Percentiles rank a stretch among this genome's conserved stretches.
phyloP scores from a whole-genome alignment of 2,888 invertebrate genomes.

The Oxyscelio sp. region DNA sequence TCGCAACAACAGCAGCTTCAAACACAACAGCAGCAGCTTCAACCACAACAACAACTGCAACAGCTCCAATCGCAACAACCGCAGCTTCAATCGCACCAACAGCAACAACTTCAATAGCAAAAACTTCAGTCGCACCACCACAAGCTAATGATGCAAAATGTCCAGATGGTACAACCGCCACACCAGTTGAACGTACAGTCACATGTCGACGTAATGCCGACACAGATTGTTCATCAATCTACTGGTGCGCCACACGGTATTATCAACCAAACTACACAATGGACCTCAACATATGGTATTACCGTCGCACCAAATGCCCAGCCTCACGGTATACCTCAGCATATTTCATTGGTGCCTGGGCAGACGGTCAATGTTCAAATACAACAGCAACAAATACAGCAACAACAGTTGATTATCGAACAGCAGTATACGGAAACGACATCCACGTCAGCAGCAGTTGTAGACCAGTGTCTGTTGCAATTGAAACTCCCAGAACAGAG shows the following conservation, averaged over 20 bases:
- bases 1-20: not conserved
- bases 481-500: slow-evolving; percentile 82
- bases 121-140: no score
- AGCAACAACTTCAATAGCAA: no score
- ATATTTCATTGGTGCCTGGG: slow-evolving; percentile 61
- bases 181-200: slow-evolving; percentile 73
- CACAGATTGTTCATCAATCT: slow-evolving; percentile 50
- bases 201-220: slow-evolving; percentile 55
- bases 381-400: slow-evolving; percentile 78
- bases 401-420: slow-evolving; percentile 54
- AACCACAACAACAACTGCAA: slow-evolving; percentile 16
- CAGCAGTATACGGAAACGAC: slow-evolving; percentile 53
- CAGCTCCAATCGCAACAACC: slow-evolving; percentile 20
- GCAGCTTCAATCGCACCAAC: slow-evolving; percentile 15
- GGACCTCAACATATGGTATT: slow-evolving; percentile 66
- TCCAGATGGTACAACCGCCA: no score
- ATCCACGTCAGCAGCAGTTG: slow-evolving; percentile 52
- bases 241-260: slow-evolving; percentile 23
- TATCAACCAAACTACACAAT: slow-evolving; percentile 76
- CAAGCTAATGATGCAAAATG: no score
- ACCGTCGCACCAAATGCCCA: slow-evolving; percentile 48
- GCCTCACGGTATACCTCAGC: slow-evolving; percentile 51
- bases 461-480: slow-evolving; percentile 80
- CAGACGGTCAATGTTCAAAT: slow-evolving; percentile 79
- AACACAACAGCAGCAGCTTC: not conserved